phyloP scores from a whole-genome alignment of 2,113 vertebrate species.

The Cinclus mexicanus region DNA sequence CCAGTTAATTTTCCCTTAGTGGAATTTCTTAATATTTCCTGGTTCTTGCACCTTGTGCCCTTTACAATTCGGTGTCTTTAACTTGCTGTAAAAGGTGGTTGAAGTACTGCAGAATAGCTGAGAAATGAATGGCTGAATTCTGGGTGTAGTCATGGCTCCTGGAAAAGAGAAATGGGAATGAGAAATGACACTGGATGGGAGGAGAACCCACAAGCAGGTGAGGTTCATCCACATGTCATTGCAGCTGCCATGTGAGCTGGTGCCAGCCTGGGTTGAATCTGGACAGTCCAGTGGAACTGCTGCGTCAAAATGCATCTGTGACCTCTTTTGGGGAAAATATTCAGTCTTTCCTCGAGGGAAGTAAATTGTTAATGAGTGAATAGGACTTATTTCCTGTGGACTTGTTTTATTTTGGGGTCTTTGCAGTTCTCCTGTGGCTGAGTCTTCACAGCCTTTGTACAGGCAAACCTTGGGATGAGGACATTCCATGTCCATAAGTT shows the following conservation, averaged over 20 bases:
- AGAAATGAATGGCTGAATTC: not conserved
- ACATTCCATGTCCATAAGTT: not conserved
- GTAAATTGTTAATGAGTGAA: not conserved
- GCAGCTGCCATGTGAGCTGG: not conserved
- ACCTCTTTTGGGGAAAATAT: not conserved
- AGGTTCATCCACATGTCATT: not conserved
- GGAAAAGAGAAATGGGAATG: not conserved
- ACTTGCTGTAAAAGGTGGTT: not conserved
- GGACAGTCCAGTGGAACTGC: not conserved
- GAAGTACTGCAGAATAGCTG: not conserved
- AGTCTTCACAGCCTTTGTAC: not conserved
- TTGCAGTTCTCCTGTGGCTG: not conserved
- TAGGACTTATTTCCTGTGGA: not conserved
- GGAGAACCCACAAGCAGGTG: not conserved
- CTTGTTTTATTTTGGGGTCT: not conserved
- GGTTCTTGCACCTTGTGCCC: not conserved
- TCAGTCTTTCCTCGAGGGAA: not conserved
- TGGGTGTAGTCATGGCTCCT: not conserved
- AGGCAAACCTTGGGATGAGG: not conserved
- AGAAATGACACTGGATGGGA: not conserved
- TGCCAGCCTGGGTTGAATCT: not conserved
- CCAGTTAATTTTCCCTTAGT: not conserved
- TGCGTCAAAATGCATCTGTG: not conserved
- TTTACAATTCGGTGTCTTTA: not conserved
- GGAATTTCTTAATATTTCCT: not conserved